Percentiles rank a stretch among this genome's conserved stretches.
Conservation (phyloP, 2,797 vertebrate genomes). For the Ambastaia sidthimunki region DNA sequence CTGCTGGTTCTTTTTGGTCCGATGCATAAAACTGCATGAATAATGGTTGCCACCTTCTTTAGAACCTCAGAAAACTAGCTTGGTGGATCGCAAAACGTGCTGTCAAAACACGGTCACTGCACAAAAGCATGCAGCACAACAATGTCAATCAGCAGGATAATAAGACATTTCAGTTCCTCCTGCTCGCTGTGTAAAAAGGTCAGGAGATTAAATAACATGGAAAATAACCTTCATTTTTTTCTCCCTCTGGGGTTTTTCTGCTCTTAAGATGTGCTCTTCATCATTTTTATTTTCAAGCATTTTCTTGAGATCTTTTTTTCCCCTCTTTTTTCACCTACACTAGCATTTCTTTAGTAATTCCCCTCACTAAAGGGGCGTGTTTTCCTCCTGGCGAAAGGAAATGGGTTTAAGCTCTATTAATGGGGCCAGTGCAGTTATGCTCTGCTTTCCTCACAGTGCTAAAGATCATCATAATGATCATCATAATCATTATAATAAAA, state of each 20-base stretch:
- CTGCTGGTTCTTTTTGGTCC: conserved; percentile 41
- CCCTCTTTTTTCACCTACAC: conserved; percentile 2
- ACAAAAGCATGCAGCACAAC: conserved; percentile 37
- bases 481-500: conserved; percentile 39
- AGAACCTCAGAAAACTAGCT: conserved; percentile 38
- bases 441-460: conserved; percentile 11
- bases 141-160: conserved; percentile 18
- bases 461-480: conserved; percentile 20
- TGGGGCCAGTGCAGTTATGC: conserved; percentile 31
- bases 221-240: conserved; percentile 52
- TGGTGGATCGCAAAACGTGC: conserved; percentile 12
- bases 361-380: conserved; percentile 12
- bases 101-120: conserved; percentile 14
- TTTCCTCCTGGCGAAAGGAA: conserved; percentile 42
- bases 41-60: conserved; percentile 32
- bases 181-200: conserved; percentile 55
- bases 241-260: conserved; percentile 52
- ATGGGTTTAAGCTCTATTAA: conserved; percentile 33
- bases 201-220: conserved; percentile 57
- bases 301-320: conserved; percentile 26
- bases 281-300: conserved; percentile 60
- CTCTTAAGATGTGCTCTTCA: conserved; percentile 52
- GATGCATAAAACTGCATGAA: conserved; percentile 40
- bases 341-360: conserved; percentile 37
- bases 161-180: conserved; percentile 39